These are phyloP conservation scores for Schrankia costaestrigalis DNA, from an alignment of 2,888 invertebrate genomes.

Conservation along the genomic window DNA sequence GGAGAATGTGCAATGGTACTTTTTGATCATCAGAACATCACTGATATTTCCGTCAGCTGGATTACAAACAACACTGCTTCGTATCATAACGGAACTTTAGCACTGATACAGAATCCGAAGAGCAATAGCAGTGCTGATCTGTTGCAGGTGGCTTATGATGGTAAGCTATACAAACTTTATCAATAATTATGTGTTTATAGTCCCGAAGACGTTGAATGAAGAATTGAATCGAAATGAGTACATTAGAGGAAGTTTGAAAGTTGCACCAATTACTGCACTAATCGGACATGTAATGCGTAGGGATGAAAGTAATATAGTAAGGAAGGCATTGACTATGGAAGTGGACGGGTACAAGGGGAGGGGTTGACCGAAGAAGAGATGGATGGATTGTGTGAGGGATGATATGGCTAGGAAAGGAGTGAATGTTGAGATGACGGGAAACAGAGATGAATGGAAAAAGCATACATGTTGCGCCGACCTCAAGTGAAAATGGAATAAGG, in stretches of 20 bases:
- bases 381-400: too few relatives aligned
- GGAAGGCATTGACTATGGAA: too few relatives aligned
- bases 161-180: constrained; percentile 30
- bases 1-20: constrained; percentile 66
- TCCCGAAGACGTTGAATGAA: not conserved
- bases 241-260: not conserved
- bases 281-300: too few relatives aligned
- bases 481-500: too few relatives aligned
- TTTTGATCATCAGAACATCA: constrained; percentile 67
- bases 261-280: too few relatives aligned
- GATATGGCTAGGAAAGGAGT: too few relatives aligned
- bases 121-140: constrained; percentile 59
- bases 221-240: not conserved
- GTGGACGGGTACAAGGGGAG: too few relatives aligned
- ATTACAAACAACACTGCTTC: constrained; percentile 59
- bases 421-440: too few relatives aligned
- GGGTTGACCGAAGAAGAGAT: too few relatives aligned
- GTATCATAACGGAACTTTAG: constrained; percentile 65
- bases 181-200: not conserved
- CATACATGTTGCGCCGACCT: too few relatives aligned
- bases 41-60: constrained; percentile 68
- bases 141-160: constrained; percentile 60
- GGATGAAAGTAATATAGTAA: too few relatives aligned
- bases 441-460: too few relatives aligned
- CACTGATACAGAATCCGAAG: constrained; percentile 53